Evolutionary conservation across 30 jellyfish, hydroid and myxozoan genomes (phyloP).

Genomic region (Cassiopea andromeda): DNA sequence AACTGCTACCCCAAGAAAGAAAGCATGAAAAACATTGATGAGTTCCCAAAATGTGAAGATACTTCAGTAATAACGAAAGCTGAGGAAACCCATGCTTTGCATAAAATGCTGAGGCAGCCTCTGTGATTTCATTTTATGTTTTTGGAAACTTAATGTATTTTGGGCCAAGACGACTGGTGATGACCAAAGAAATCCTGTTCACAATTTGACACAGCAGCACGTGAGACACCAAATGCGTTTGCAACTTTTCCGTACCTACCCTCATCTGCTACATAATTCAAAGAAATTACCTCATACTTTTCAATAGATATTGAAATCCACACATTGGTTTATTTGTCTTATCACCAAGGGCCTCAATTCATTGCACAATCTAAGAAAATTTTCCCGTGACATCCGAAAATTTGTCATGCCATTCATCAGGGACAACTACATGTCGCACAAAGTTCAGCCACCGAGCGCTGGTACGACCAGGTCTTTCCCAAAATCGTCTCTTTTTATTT

Average conservation of each 20-base stretch:
- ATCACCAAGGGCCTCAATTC: slow-evolving; percentile 26
- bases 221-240: slow-evolving; percentile 67
- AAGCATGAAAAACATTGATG: too few species aligned
- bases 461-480: slow-evolving; percentile 45
- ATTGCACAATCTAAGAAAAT: slow-evolving; percentile 23
- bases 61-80: too few species aligned
- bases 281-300: slow-evolving; percentile 42
- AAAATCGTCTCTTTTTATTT: slow-evolving; percentile 10
- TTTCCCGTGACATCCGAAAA: slow-evolving; percentile 51
- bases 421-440: slow-evolving; percentile 24
- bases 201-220: slow-evolving; percentile 62
- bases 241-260: slow-evolving; percentile 65
- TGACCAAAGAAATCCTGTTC: slow-evolving; percentile 24
- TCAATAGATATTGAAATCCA: slow-evolving; percentile 45
- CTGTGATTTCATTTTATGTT: slow-evolving; percentile 4
- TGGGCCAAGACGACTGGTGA: slow-evolving; percentile 25
- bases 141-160: slow-evolving; percentile 16
- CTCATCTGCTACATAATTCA: slow-evolving; percentile 64
- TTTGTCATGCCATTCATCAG: slow-evolving; percentile 51
- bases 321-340: slow-evolving; percentile 35
- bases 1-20: too few species aligned
- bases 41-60: too few species aligned
- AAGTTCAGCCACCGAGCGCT: slow-evolving; percentile 51
- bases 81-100: slow-evolving; percentile 59
- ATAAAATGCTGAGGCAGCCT: slow-evolving; percentile 9